A percentile compares a stretch with the other conserved stretches of the same genome.
phyloP scores from a whole-genome alignment of 2,797 vertebrate genomes.

The Caiman crocodilus region DNA sequence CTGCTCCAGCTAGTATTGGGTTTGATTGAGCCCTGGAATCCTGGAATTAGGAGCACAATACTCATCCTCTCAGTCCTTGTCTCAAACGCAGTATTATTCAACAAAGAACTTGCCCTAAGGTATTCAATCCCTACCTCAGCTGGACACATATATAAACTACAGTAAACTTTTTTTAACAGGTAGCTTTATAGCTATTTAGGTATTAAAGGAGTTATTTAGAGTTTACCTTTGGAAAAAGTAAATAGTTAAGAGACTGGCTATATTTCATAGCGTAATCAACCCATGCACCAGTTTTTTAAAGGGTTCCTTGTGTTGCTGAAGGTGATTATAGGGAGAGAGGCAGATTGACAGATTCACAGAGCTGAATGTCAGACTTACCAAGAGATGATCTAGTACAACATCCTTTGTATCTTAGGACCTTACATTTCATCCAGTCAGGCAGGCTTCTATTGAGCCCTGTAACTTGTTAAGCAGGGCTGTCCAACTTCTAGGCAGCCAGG shows the following conservation, averaged over 20 bases:
- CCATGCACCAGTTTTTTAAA: neutral
- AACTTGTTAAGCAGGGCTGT: neutral
- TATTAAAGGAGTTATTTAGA: neutral
- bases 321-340: neutral
- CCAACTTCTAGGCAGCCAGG: too few species aligned
- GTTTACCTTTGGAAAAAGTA: neutral
- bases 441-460: neutral
- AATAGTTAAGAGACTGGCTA: neutral
- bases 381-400: neutral
- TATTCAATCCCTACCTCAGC: neutral
- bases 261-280: neutral
- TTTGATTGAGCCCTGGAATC: neutral
- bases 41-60: neutral
- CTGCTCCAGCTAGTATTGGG: neutral
- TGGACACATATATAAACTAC: neutral
- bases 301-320: neutral
- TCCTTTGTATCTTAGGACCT: accelerated
- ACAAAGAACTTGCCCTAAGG: neutral
- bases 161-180: neutral
- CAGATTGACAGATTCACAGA: neutral
- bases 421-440: neutral
- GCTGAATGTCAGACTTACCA: neutral
- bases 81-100: neutral
- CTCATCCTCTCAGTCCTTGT: neutral
- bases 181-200: neutral